A percentile compares a stretch with the other conserved stretches of the same genome.
These are phyloP conservation scores for Aphaenogaster rudis DNA, from an alignment of 1,140 invertebrate genomes.

Conservation along the genomic window DNA sequence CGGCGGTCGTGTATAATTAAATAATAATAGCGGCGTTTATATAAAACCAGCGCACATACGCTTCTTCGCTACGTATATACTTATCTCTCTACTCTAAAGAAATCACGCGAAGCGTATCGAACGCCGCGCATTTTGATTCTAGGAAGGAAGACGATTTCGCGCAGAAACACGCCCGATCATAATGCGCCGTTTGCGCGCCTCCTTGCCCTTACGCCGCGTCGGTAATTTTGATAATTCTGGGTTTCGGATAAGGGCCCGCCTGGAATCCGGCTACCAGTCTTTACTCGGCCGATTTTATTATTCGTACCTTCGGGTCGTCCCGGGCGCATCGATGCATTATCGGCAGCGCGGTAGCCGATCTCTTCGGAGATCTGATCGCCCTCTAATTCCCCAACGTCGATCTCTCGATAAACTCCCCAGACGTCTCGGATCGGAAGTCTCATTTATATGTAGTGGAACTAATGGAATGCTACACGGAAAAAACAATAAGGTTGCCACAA, in stretches of 20 bases:
- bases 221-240: conserved; percentile 86
- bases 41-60: conserved; percentile 25
- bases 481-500: too few relatives aligned
- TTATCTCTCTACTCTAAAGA: conserved; percentile 62
- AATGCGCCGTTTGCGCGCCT: conserved; percentile 82
- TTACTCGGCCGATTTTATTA: conserved; percentile 78
- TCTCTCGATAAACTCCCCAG: conserved; percentile 4
- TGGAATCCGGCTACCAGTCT: conserved; percentile 84
- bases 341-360: conserved; percentile 56
- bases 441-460: background rate
- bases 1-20: conserved; percentile 47
- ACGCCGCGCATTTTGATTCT: conserved; percentile 60
- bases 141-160: conserved; percentile 60
- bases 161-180: conserved; percentile 63
- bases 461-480: background rate
- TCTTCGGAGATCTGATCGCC: conserved; percentile 36
- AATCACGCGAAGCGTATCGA: conserved; percentile 63
- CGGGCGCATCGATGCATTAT: conserved; percentile 55
- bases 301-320: conserved; percentile 63
- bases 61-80: conserved; percentile 40
- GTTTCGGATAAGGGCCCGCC: conserved; percentile 79
- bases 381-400: conserved; percentile 56
- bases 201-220: conserved; percentile 61
- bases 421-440: background rate
- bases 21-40: conserved; percentile 57